These are phyloP conservation scores for Valencia hispanica DNA, from an alignment of 2,797 vertebrate species.

Conservation along the genomic window DNA sequence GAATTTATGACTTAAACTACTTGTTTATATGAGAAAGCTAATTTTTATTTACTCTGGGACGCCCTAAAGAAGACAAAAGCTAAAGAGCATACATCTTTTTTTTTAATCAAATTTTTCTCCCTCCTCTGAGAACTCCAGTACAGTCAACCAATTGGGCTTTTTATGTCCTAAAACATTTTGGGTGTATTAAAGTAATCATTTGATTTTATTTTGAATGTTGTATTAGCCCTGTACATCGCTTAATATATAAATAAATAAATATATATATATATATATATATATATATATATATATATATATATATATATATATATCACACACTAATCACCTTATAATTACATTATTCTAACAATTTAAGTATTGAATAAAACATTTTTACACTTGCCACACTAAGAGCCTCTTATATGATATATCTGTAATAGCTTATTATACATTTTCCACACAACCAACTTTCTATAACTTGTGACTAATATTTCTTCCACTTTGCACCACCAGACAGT, in stretches of 20 bases:
- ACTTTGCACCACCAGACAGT: conserved; percentile 2
- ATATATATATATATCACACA: too few species aligned
- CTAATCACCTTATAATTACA: not conserved
- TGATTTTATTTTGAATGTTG: not conserved
- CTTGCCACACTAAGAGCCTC: not conserved
- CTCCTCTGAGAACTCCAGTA: not conserved
- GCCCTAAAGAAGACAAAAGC: not conserved
- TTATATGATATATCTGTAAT: not conserved
- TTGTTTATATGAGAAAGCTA: not conserved
- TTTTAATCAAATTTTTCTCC: not conserved
- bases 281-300: too few species aligned
- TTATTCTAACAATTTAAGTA: not conserved
- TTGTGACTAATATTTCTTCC: conserved; percentile 11
- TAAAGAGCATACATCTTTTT: not conserved
- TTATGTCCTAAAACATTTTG: not conserved
- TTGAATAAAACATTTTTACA: not conserved
- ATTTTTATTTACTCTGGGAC: not conserved
- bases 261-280: too few species aligned
- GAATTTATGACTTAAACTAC: not conserved
- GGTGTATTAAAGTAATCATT: not conserved
- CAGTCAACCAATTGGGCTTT: not conserved
- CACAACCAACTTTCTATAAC: conserved; percentile 9
- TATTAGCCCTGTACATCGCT: too few species aligned
- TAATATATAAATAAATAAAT: too few species aligned
- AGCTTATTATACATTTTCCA: not conserved